Base-by-base conservation (phyloP, 1,140 invertebrate species). In the Trichonephila clavata region DNA sequence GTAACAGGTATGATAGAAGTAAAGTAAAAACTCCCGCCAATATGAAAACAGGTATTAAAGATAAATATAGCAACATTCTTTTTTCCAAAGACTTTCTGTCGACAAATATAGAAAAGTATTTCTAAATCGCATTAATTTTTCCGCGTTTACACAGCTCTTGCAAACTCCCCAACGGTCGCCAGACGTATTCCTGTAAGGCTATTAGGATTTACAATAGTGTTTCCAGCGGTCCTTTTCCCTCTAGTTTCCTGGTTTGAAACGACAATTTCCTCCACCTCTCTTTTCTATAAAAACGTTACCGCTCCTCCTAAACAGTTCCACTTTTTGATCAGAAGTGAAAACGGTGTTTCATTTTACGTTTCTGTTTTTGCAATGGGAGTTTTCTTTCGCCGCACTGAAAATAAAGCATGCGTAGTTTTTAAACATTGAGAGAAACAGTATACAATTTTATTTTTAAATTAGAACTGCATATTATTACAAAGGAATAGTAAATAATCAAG, bases 221-320 rank as follows among this genome's bases (percentile, higher is more conserved):
- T 71, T 18, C 27, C 68, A n/a, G 43, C 6, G 18, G 18, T n/a
- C 20, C 39, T 83, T 24, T 83, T 18, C 43, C 43, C 81, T 14
- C 18, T 8, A 20, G 81, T 27, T 83, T 83, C 81, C 81, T 83
- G 81, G 43, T n/a, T 27, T 57, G 24, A 83, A 83, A 83, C 20
- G 39, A 50, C 81, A 83, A 83, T 83, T 83, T 83, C 50, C 81
- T 50, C 81, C 81, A 5, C 43, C 18, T 77, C 32, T 13, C 32
- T 27, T 77, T 18, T 32, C 14, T 77, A 16, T 20, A 63, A 63
- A 20, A 20, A 16, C 18, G 61, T 20, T 63, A 5, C 16, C 6
- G 61, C 16, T 63, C 61, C 61, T 20, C 61, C 61, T 63, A 63
- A 18, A 21, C 61, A 20, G 2, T 63, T 63, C 61, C 2, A 6